These are phyloP conservation scores for Dunckerocampus dactyliophorus DNA, from an alignment of 2,113 vertebrate species.

Conservation along the genomic window DNA sequence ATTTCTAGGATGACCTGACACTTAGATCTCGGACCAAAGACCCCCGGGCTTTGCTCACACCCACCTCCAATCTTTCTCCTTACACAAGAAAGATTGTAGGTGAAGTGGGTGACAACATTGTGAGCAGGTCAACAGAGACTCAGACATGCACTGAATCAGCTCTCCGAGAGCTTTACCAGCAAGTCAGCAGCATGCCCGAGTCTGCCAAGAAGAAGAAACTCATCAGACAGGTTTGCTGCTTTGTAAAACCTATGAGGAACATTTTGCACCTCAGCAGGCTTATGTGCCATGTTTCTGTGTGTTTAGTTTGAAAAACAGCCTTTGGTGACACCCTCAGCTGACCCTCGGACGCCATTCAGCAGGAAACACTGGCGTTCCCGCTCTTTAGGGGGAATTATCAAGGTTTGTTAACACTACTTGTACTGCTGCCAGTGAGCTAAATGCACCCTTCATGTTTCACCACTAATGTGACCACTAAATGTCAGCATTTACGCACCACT, in stretches of 20 bases:
- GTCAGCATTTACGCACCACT: background rate
- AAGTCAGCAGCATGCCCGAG: slow-evolving; percentile 88
- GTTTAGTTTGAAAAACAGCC: slow-evolving; percentile 61
- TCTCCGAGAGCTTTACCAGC: slow-evolving; percentile 84
- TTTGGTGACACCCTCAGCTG: slow-evolving; percentile 25
- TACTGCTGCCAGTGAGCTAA: no score
- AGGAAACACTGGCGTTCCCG: slow-evolving; percentile 61
- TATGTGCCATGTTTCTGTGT: slow-evolving; percentile 5
- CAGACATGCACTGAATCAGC: slow-evolving; percentile 85
- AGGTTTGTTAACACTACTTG: slow-evolving; percentile 37
- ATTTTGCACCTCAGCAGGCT: background rate
- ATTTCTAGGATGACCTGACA: slow-evolving; percentile 84
- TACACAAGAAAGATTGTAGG: slow-evolving; percentile 13
- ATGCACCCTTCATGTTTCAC: background rate
- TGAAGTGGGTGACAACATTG: background rate
- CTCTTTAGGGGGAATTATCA: slow-evolving; percentile 63
- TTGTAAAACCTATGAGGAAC: background rate
- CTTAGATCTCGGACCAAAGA: slow-evolving; percentile 62
- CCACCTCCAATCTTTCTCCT: slow-evolving; percentile 34
- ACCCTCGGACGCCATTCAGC: slow-evolving; percentile 37
- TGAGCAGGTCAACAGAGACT: slow-evolving; percentile 40
- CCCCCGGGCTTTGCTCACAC: slow-evolving; percentile 35
- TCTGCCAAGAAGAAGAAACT: slow-evolving; percentile 96
- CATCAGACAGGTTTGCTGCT: slow-evolving; percentile 81
- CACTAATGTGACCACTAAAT: no score